Conservation (phyloP, 2,888 invertebrate genomes). For the Agrilus cyanescens region DNA sequence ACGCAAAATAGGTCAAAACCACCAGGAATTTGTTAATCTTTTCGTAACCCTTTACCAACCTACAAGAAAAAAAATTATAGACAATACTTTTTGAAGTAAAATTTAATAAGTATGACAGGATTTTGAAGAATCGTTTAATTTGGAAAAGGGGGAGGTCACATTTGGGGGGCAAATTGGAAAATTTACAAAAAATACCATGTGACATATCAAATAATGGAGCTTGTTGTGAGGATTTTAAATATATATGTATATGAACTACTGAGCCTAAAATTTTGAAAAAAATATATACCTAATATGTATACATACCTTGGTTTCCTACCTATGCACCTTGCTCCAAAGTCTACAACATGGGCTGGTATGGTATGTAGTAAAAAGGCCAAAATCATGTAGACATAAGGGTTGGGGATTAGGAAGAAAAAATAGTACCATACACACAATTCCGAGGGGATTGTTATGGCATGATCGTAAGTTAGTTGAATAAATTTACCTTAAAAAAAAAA, state of each 20-base stretch:
- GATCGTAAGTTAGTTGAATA: conserved; percentile 39
- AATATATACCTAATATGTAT: too few relatives aligned
- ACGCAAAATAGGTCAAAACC: conserved; percentile 68
- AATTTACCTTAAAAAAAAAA: conserved; percentile 38
- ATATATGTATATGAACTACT: too few relatives aligned
- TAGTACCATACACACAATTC: conserved; percentile 51
- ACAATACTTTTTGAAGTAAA: too few relatives aligned
- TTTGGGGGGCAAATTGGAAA: too few relatives aligned
- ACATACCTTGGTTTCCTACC: conserved; percentile 51
- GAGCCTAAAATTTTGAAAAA: too few relatives aligned
- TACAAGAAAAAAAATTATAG: conserved; percentile 27
- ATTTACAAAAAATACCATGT: too few relatives aligned
- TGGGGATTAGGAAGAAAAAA: conserved; percentile 48
- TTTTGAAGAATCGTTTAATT: not conserved
- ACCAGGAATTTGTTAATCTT: conserved; percentile 63
- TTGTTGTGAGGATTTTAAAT: too few relatives aligned
- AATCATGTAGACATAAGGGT: conserved; percentile 42
- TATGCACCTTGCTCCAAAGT: conserved; percentile 40
- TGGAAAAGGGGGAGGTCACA: not conserved
- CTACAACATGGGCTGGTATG: conserved; percentile 49
- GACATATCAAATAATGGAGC: not conserved
- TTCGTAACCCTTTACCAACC: conserved; percentile 62
- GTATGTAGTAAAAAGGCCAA: conserved; percentile 49
- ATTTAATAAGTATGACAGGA: not conserved
- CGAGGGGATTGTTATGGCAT: conserved; percentile 44